A percentile compares a stretch with the other conserved stretches of the same genome.
Evolutionary conservation across 2,888 invertebrate species (phyloP).

Genomic region (Papilio gigon): DNA sequence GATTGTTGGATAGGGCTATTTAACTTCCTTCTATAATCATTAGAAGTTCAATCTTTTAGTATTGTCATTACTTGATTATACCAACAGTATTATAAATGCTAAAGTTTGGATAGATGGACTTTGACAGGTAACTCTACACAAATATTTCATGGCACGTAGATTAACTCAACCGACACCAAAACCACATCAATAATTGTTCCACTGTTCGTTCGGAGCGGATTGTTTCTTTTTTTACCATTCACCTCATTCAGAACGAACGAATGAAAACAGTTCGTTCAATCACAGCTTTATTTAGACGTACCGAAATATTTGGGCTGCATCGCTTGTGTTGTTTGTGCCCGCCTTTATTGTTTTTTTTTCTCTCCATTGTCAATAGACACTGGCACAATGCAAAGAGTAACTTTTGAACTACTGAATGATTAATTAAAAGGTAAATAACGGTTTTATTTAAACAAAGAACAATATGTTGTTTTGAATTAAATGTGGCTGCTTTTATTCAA

Average conservation of each 20-base stretch:
- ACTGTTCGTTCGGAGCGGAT: constrained; percentile 18
- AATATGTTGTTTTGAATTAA: constrained; percentile 14
- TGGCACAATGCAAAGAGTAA: constrained; percentile 32
- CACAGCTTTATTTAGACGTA: constrained; percentile 38
- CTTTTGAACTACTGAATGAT: constrained; percentile 38
- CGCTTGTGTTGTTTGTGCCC: constrained; percentile 38
- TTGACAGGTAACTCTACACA: not conserved
- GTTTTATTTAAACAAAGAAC: constrained; percentile 22
- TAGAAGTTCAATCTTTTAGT: too few species aligned
- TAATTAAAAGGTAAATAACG: constrained; percentile 26
- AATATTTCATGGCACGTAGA: not conserved
- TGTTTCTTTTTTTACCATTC: constrained; percentile 27
- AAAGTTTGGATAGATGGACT: too few species aligned
- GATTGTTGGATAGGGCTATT: not conserved
- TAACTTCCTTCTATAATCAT: not conserved
- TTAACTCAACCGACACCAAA: constrained; percentile 18
- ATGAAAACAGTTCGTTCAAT: constrained; percentile 40
- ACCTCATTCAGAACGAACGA: constrained; percentile 37
- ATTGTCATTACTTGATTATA: too few species aligned
- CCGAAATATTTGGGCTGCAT: constrained; percentile 39
- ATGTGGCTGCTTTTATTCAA: not conserved
- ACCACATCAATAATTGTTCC: constrained; percentile 25
- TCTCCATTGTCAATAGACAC: constrained; percentile 32
- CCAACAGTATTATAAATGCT: too few species aligned
- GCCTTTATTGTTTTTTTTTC: constrained; percentile 35